Base-by-base conservation (phyloP, 2,888 invertebrate species). In the Chalcosyrphus nemorum region DNA sequence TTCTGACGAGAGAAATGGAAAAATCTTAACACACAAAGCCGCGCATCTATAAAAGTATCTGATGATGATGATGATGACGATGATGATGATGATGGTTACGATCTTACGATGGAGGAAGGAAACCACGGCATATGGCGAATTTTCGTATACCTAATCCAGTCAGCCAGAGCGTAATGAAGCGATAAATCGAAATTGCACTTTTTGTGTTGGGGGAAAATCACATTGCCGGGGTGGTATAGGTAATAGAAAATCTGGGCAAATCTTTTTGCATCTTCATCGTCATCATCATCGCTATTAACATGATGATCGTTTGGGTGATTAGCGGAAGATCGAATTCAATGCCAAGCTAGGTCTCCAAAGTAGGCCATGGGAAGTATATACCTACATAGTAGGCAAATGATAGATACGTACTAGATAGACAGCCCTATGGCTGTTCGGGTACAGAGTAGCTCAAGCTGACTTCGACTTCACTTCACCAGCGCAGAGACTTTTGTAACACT, bases 401-500 rank as follows among this genome's bases (percentile, higher is more conserved):
- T 24, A 24, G 24, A n/a, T n/a, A n/a, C n/a, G n/a, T n/a, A n/a
- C n/a, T n/a, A 24, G 24, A 24, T 56, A 45, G 56, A 35, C 19
- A 57, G 59, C 81, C 76, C 57, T 75, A 61, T 50, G 7, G 56
- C 41, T 65, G 65, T 24, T 17, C 15, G 13, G n/a, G 4, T 56
- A 56, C 11, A 32, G 21, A 29, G 41, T 47, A 76, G 70, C 75
- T 29, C 76, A 81, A 75, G 38, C 61, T 72, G 50, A 32, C 81
- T 81, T 75, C 68, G 50, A 32, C 81, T 81, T 75, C 68, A 74
- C 66, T 81, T 75, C 6, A 11, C 7, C 56, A 24, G 56, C 50
- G 47, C 59, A 52, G 50, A 43, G 38, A 65, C 76, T 81, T 65
- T 81, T 81, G 81, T 81, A 81, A 81, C 71, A 76, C 81, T 81